Evolutionary conservation across 2,888 invertebrate species (phyloP).

Genomic region (Ophioninae sp.): DNA sequence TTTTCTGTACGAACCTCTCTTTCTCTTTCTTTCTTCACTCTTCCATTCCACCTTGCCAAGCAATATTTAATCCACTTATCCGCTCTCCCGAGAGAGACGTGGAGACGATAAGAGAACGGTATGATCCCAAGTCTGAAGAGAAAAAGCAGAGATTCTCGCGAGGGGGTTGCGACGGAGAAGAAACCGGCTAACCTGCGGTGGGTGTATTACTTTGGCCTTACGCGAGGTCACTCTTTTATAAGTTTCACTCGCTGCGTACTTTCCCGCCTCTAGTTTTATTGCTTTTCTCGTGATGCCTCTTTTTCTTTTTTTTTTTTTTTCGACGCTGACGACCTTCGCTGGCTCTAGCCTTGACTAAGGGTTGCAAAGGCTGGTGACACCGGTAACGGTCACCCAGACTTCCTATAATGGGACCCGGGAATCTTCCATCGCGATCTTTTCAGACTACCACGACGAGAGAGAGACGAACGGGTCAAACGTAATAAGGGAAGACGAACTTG

Average conservation of each 20-base stretch:
- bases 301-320: slow-evolving; percentile 10
- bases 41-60: slow-evolving; percentile 49
- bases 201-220: slow-evolving; percentile 7
- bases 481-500: neutral
- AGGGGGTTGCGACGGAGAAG: slow-evolving; percentile 13
- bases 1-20: neutral
- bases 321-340: slow-evolving; percentile 4
- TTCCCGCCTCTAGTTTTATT: slow-evolving; percentile 33
- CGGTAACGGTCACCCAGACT: slow-evolving; percentile 27
- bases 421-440: slow-evolving; percentile 21
- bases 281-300: slow-evolving; percentile 16
- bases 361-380: slow-evolving; percentile 47
- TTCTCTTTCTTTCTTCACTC: slow-evolving; percentile 1
- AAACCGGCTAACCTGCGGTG: slow-evolving; percentile 1
- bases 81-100: slow-evolving; percentile 6
- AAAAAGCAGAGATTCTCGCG: slow-evolving; percentile 22
- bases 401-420: slow-evolving; percentile 2
- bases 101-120: slow-evolving; percentile 19
- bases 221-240: slow-evolving; percentile 58
- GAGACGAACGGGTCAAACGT: neutral
- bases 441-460: neutral
- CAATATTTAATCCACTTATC: slow-evolving; percentile 63
- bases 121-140: slow-evolving; percentile 12
- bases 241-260: slow-evolving; percentile 52
- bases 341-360: slow-evolving; percentile 38